Evolutionary conservation across 2,888 invertebrate species (phyloP).

Genomic region (Steinernema scapterisci): DNA sequence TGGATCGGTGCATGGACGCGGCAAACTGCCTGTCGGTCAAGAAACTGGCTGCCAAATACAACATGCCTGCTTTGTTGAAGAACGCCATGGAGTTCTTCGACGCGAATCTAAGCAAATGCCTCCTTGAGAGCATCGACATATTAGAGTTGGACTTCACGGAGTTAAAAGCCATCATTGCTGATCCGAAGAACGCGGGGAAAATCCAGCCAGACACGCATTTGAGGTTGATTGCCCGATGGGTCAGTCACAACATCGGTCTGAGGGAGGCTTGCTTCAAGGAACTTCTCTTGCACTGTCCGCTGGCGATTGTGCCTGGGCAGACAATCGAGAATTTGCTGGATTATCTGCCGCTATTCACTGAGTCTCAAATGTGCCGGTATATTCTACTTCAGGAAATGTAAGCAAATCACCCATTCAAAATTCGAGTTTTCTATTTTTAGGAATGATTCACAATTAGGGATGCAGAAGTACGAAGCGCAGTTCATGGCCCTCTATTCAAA

Average conservation of each 20-base stretch:
- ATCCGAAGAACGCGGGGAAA: slow-evolving; percentile 69
- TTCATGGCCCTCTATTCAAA: slow-evolving; percentile 36
- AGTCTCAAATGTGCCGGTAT: slow-evolving; percentile 74
- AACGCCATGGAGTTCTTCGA: slow-evolving; percentile 67
- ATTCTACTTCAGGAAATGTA: slow-evolving; percentile 72
- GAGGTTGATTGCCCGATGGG: slow-evolving; percentile 73
- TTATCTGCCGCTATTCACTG: slow-evolving; percentile 72
- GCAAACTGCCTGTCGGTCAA: slow-evolving; percentile 75
- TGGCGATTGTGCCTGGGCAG: slow-evolving; percentile 52
- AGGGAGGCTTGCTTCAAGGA: slow-evolving; percentile 73
- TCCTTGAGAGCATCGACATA: slow-evolving; percentile 73
- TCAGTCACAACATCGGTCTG: slow-evolving; percentile 70
- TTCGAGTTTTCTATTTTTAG: slow-evolving; percentile 36
- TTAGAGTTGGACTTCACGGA: slow-evolving; percentile 70
- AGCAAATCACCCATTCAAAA: neutral
- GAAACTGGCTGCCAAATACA: slow-evolving; percentile 74
- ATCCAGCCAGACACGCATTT: slow-evolving; percentile 67
- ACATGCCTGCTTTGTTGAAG: slow-evolving; percentile 73
- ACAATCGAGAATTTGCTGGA: slow-evolving; percentile 72
- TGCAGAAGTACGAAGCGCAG: slow-evolving; percentile 51
- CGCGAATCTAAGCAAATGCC: slow-evolving; percentile 63
- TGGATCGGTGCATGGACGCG: slow-evolving; percentile 74
- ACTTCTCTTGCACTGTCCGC: slow-evolving; percentile 68
- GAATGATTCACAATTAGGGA: slow-evolving; percentile 33
- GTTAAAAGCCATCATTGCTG: slow-evolving; percentile 72